phyloP scores from a whole-genome alignment of 2,888 invertebrate genomes.

The Octodonta nipae region DNA sequence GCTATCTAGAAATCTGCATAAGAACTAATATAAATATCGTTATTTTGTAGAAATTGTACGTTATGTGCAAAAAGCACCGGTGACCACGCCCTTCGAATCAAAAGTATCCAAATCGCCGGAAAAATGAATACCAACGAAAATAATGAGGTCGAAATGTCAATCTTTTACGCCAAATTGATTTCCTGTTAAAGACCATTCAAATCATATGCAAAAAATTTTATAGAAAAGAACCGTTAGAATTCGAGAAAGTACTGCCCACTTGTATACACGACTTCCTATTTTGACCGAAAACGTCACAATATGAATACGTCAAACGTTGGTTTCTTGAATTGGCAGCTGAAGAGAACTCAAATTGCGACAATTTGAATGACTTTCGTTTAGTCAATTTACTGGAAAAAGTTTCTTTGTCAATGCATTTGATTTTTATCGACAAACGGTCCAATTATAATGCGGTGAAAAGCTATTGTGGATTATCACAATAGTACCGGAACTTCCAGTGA shows the following conservation, averaged over 20 bases:
- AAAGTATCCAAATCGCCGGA: background rate
- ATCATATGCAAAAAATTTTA: constrained; percentile 14
- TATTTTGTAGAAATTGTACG: too few species aligned
- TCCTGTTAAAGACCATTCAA: constrained; percentile 18
- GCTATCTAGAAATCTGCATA: too few species aligned
- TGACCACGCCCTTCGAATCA: too few species aligned
- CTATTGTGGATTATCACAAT: too few species aligned
- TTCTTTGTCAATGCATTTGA: constrained; percentile 12
- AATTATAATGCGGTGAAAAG: too few species aligned
- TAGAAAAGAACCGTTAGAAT: constrained; percentile 14
- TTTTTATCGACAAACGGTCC: constrained; percentile 18
- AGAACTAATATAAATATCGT: too few species aligned
- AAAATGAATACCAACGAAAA: constrained; percentile 10
- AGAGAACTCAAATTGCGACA: constrained; percentile 11
- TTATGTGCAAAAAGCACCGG: too few species aligned
- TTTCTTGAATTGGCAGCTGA: constrained; percentile 11
- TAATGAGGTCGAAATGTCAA: constrained; percentile 26
- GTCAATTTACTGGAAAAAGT: constrained; percentile 16
- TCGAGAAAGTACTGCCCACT: constrained; percentile 16
- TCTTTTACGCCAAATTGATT: constrained; percentile 28
- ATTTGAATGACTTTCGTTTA: constrained; percentile 14
- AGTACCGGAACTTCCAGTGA: too few species aligned
- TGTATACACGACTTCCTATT: constrained; percentile 21
- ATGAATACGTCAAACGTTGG: constrained; percentile 21
- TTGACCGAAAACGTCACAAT: constrained; percentile 26